phyloP scores from a whole-genome alignment of 2,113 vertebrate genomes.

The Mohoua ochrocephala region DNA sequence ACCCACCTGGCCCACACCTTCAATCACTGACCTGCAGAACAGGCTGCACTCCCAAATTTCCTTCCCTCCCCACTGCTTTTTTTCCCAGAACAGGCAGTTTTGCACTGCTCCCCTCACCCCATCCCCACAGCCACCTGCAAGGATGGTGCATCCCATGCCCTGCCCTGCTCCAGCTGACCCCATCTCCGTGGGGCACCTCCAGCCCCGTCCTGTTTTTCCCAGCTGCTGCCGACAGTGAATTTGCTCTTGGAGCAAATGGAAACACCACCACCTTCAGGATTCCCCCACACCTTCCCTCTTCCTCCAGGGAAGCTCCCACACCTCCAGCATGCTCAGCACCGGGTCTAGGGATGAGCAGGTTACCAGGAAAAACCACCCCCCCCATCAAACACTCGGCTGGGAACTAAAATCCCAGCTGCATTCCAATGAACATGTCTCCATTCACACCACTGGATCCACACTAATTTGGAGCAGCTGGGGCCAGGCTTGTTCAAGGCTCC shows the following conservation, averaged over 20 bases:
- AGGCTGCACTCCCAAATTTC: not conserved
- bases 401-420: not conserved
- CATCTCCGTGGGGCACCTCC: not conserved
- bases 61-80: not conserved
- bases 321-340: not conserved
- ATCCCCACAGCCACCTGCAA: not conserved
- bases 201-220: not conserved
- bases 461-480: not conserved
- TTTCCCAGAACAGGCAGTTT: not conserved
- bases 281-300: not conserved
- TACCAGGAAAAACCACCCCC: not conserved
- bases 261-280: slow-evolving; percentile 41
- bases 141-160: too few species aligned
- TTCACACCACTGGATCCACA: not conserved
- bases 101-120: not conserved
- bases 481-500: not conserved
- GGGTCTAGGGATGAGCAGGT: not conserved
- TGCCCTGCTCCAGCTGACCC: not conserved
- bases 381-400: not conserved
- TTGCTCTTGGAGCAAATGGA: not conserved
- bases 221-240: not conserved
- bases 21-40: not conserved
- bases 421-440: not conserved
- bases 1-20: not conserved
- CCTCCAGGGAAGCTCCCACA: not conserved